phyloP scores from a whole-genome alignment of 2,113 vertebrate genomes.

The Myiozetetes cayanensis region DNA sequence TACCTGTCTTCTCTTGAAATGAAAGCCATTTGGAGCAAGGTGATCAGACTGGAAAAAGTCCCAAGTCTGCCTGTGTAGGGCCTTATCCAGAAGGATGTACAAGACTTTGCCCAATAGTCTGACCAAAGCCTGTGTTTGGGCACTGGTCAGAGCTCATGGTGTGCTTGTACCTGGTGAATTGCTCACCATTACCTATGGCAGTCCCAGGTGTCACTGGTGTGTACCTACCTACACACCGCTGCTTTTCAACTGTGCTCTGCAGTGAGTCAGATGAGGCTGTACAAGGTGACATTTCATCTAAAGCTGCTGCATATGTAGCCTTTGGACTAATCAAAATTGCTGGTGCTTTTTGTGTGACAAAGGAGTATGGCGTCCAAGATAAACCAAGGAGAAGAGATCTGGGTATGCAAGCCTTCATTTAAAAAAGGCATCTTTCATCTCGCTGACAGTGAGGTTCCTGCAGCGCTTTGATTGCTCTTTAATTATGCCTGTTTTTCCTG shows the following conservation, averaged over 20 bases:
- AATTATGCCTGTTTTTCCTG: conserved; percentile 57
- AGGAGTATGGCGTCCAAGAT: background rate
- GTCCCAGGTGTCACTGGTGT: background rate
- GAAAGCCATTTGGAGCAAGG: background rate
- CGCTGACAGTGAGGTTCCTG: conserved; percentile 49
- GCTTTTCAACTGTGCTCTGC: background rate
- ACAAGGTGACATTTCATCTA: background rate
- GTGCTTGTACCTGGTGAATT: background rate
- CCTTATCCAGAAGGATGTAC: background rate
- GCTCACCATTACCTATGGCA: background rate
- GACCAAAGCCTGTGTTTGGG: background rate
- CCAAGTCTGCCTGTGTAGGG: background rate
- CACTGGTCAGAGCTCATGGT: background rate
- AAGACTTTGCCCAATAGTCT: accelerated
- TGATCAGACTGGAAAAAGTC: background rate
- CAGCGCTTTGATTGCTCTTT: conserved; percentile 45
- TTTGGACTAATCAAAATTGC: conserved; percentile 8
- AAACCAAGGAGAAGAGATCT: conserved; percentile 1
- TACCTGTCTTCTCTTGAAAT: background rate
- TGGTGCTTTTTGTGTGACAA: background rate
- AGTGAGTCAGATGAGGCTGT: background rate
- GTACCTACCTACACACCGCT: background rate
- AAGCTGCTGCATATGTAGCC: background rate
- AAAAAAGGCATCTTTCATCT: conserved; percentile 54
- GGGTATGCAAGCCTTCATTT: conserved; percentile 24